These are phyloP conservation scores for Microcebus murinus DNA, from an alignment of 2,113 vertebrate species.

Conservation along the genomic window DNA sequence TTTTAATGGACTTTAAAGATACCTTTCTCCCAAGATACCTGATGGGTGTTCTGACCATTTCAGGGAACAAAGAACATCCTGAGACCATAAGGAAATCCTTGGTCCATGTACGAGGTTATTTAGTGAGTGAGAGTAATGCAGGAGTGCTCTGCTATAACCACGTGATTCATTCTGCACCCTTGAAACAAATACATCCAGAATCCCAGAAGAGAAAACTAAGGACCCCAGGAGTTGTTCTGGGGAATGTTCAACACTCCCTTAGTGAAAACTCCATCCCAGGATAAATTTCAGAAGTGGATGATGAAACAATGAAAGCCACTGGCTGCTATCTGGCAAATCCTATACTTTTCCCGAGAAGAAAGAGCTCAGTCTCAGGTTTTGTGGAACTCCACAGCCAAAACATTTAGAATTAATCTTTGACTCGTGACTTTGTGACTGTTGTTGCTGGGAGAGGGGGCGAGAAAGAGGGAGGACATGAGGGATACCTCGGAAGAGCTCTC, in stretches of 20 bases:
- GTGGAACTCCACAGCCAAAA: not conserved
- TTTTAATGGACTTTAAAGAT: not conserved
- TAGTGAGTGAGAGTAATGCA: not conserved
- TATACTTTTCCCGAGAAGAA: not conserved
- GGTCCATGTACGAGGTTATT: not conserved
- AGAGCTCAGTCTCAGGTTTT: not conserved
- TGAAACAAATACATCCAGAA: not conserved
- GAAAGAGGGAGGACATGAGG: not conserved
- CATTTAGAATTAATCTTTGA: not conserved
- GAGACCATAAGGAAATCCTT: not conserved
- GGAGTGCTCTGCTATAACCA: not conserved
- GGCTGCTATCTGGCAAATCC: not conserved
- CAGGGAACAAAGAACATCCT: not conserved
- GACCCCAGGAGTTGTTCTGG: not conserved
- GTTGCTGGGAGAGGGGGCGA: not conserved
- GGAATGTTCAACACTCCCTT: not conserved
- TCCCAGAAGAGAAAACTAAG: not conserved
- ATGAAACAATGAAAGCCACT: not conserved
- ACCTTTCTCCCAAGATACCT: not conserved
- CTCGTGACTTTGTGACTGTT: not conserved
- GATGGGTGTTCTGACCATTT: not conserved
- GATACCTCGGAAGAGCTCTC: not conserved
- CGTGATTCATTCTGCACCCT: not conserved
- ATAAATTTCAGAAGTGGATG: not conserved
- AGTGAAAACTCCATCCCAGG: not conserved